A percentile compares a stretch with the other conserved stretches of the same genome.
phyloP scores from a whole-genome alignment of 2,797 vertebrate genomes.

The Merluccius polli region DNA sequence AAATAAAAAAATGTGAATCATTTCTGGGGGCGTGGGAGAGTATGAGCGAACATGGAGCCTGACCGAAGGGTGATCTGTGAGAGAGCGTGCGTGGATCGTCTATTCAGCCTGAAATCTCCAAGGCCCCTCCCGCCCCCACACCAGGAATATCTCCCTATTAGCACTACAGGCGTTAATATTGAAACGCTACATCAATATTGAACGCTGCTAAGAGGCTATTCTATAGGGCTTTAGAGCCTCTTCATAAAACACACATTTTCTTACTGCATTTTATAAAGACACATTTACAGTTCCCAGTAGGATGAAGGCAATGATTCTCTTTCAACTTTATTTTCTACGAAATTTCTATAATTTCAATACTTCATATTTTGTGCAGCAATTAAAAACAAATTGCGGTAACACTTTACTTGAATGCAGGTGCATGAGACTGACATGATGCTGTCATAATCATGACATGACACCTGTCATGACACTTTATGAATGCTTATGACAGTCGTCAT shows the following conservation, averaged over 20 bases:
- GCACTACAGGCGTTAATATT: not conserved
- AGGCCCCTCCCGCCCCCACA: not conserved
- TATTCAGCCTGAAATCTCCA: not conserved
- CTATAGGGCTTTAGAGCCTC: conserved; percentile 7
- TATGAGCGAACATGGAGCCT: conserved; percentile 27
- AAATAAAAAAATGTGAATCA: conserved; percentile 62
- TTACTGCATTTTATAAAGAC: not conserved
- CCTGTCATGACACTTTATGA: no score
- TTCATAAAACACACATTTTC: not conserved
- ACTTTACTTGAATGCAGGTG: no score
- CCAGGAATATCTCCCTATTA: not conserved
- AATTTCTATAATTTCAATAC: not conserved
- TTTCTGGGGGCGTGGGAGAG: conserved; percentile 37
- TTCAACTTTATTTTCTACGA: not conserved
- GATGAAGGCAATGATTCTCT: not conserved
- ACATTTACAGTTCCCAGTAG: not conserved
- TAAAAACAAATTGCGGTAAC: no score
- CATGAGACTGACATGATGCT: no score
- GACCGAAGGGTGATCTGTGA: conserved; percentile 39
- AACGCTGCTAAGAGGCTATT: conserved; percentile 26
- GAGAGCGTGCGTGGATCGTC: not conserved
- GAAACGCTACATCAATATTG: conserved; percentile 35
- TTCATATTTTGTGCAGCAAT: not conserved
- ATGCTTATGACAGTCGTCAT: no score
- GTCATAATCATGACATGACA: no score